Evolutionary conservation across 1,140 invertebrate species (phyloP).

Genomic region (Papilio glaucus): DNA sequence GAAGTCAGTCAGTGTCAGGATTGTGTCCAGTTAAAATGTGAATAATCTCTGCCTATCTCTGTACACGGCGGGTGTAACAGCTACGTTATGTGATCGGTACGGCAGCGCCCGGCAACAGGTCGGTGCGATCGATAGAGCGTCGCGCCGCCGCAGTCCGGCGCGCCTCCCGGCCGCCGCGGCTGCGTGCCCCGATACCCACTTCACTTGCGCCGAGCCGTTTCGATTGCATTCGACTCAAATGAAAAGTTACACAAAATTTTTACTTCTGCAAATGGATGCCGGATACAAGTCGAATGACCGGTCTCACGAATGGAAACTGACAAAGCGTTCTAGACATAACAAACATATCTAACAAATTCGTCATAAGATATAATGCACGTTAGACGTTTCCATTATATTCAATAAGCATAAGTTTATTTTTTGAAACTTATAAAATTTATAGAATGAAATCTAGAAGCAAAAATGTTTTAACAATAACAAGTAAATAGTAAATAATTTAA

Average conservation of each 20-base stretch:
- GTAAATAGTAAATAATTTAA: too few relatives aligned
- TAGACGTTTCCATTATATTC: too few relatives aligned
- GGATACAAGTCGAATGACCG: neutral
- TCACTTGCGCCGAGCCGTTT: constrained; percentile 19
- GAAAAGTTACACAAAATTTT: neutral
- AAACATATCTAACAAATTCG: too few relatives aligned
- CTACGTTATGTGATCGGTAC: neutral
- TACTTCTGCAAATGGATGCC: constrained; percentile 7
- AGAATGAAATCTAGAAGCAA: too few relatives aligned
- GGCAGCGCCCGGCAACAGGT: constrained; percentile 75
- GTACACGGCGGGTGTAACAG: neutral
- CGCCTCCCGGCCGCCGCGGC: constrained; percentile 42
- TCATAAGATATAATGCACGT: too few relatives aligned
- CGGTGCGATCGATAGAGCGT: constrained; percentile 69
- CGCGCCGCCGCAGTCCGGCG: constrained; percentile 62
- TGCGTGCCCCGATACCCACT: constrained; percentile 40
- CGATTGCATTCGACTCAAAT: constrained; percentile 24
- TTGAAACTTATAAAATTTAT: too few relatives aligned
- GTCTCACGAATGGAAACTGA: too few relatives aligned
- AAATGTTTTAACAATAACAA: too few relatives aligned
- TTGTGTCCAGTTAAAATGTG: neutral
- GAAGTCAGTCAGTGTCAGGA: neutral
- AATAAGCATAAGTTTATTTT: too few relatives aligned
- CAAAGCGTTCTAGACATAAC: too few relatives aligned
- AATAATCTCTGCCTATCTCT: neutral